Base-by-base conservation (phyloP, 1,140 invertebrate species). In the Drosophila subobscura region DNA sequence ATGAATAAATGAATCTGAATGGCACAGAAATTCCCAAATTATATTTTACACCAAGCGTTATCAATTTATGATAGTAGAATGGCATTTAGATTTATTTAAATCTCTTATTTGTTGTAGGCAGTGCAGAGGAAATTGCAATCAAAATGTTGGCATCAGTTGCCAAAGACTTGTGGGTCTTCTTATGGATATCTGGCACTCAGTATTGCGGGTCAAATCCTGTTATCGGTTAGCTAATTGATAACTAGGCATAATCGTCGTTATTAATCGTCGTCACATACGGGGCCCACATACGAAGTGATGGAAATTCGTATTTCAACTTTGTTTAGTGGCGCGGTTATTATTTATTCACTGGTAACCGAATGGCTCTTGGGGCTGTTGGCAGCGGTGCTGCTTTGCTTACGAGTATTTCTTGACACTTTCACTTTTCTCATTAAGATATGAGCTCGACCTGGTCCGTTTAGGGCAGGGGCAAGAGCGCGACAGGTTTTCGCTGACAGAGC, bases 371-470 rank as follows among this genome's bases (percentile, higher is more conserved):
- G 10, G 33, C 10, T 51, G 50, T 57, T 60, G 73, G 65, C 57
- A n/a, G 40, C 52, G 41, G 16, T 20, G 53, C 37, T 51, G 47
- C 41, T 78, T 55, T 56, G 55, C 64, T 71, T 60, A 37, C 33
- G 33, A 37, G 33, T 37, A 55, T 86, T 86, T 86, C 74, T 86
- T 86, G 81, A 86, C 81, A 86, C 81, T 86, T 74, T 74, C 71
- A 74, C 81, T 86, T 86, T 86, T 86, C 83, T 86, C 81, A 86
- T 86, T 86, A 81, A 86, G 85, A 81, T 85, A 72, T 74, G 77
- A 61, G 77, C 67, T 60, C 67, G 51, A 59, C 58, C 58, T 63
- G 16, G 23, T 14, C 33, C 33, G 33, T 37, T 37, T 37, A 37
- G 33, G 20, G 29, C 29, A 40, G 45, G 45, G 57, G 59, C 56